Conservation (phyloP, 2,797 vertebrate species). For the Petrocephalus sullivani region DNA sequence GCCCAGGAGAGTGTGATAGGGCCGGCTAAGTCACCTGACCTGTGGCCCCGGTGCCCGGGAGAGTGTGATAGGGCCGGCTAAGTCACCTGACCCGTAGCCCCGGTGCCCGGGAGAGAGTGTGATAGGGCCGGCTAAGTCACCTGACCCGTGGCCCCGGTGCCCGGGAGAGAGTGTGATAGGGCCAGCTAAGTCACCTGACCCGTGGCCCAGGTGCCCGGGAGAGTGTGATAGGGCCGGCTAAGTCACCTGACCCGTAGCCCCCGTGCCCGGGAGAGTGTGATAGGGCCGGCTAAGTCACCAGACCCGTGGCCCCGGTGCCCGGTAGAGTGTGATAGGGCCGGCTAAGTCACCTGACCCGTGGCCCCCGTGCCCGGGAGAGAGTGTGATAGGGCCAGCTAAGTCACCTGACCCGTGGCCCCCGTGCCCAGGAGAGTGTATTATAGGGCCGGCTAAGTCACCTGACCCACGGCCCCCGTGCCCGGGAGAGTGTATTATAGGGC, state of each 20-base stretch:
- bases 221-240: background rate
- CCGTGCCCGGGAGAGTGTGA: background rate
- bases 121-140: too few relatives aligned
- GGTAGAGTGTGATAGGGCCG: too few relatives aligned
- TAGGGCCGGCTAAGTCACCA: background rate
- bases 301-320: background rate
- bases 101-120: too few relatives aligned
- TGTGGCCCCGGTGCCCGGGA: background rate
- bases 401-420: background rate
- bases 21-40: too few relatives aligned
- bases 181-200: background rate
- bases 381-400: background rate
- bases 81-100: background rate
- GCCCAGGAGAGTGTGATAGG: too few relatives aligned
- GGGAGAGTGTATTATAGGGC: background rate
- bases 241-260: background rate
- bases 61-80: background rate
- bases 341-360: too few relatives aligned
- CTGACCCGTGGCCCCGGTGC: background rate
- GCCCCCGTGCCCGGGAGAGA: background rate
- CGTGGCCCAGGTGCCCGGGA: background rate
- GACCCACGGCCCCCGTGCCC: background rate
- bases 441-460: too few relatives aligned
- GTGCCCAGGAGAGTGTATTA: too few relatives aligned
- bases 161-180: background rate